These are phyloP conservation scores for Okapia johnstoni DNA, from an alignment of 2,113 vertebrate genomes.

Conservation along the genomic window DNA sequence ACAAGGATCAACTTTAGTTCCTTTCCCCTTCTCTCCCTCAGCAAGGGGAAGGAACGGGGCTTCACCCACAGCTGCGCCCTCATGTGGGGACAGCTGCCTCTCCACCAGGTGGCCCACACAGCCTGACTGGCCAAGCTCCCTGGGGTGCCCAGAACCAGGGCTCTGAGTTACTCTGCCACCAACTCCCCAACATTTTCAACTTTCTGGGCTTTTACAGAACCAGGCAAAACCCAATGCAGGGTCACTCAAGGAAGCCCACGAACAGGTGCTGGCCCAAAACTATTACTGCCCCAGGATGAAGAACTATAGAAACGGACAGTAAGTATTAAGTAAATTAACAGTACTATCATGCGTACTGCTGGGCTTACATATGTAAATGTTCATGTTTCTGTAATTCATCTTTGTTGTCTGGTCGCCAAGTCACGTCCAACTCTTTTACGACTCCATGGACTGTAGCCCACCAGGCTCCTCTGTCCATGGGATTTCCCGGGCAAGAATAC, in stretches of 20 bases:
- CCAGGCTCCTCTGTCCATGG: neutral
- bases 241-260: neutral
- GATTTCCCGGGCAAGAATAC: neutral
- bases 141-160: neutral
- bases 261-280: neutral
- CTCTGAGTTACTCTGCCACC: neutral
- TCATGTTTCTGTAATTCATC: neutral
- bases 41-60: neutral
- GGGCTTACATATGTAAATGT: fast-evolving
- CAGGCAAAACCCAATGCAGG: neutral
- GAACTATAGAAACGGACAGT: neutral
- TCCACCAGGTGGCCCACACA: neutral
- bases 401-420: neutral
- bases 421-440: neutral
- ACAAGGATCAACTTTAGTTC: neutral
- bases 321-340: neutral
- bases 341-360: fast-evolving
- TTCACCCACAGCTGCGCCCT: neutral
- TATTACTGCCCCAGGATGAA: neutral
- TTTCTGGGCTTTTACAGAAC: neutral
- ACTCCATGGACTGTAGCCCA: neutral
- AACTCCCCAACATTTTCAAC: neutral
- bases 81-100: neutral
- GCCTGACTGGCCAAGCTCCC: neutral
- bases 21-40: neutral